Base-by-base conservation (phyloP, 35 echinoderm and acorn worm genomes). In the Holothuria glaberrima region DNA sequence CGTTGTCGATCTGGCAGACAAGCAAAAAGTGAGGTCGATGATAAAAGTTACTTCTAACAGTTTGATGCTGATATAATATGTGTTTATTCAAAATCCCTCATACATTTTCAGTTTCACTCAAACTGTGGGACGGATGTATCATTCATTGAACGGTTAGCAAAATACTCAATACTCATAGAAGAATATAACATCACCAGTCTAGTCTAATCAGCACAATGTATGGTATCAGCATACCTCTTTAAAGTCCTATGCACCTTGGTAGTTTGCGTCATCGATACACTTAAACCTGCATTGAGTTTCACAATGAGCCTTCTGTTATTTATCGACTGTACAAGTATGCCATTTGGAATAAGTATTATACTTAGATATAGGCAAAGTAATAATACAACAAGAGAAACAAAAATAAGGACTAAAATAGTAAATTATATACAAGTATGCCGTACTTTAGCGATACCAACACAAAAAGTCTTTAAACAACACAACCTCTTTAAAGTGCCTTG, bases 121-220 rank as follows among this genome's bases (percentile, higher is more conserved):
- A 68, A 68, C 64, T 68, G 64, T 69, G 22, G 10, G 66, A 25
- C 66, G 5, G 4, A 19, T 68, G 22, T 19, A 68, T 68, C 64
- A 69, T 69, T 69, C 66, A 24, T 69, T 26, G 4, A 69, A 69
- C 25, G 66, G 66, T 22, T n/a, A 46, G 25, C 66, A 69, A 69
- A 69, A 69, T 69, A 24, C 66, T 69, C 25, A 69, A 69, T 54
- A 69, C 66, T 25, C 66, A n/a, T 13, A 25, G 64, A 69, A 69
- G 66, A 69, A 69, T 69, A 69, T 69, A 69, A 26, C 25, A 69
- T 69, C 66, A 69, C 66, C 25, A n/a, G n/a, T 69, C 66, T 1
- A 69, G 66, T 29, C 20, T 69, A 69, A 69, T 69, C 66, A 25
- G 66, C 66, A 25, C 66, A n/a, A 69, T 69, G 16, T 69, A 69